Evolutionary conservation across 2,888 invertebrate genomes (phyloP).

Genomic region (Microdon myrmicae): DNA sequence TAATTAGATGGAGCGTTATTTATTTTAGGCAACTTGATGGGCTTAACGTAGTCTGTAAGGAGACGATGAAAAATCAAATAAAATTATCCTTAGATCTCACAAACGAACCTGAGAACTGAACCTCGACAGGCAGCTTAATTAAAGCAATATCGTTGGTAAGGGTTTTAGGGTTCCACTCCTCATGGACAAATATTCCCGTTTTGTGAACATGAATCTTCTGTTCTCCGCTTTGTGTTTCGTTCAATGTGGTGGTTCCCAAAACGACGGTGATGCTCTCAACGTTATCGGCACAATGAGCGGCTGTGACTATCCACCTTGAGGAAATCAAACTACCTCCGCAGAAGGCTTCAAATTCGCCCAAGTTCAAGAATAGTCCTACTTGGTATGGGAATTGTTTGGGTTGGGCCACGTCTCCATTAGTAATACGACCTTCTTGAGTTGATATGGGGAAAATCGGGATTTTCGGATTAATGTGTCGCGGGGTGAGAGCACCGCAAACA

Average conservation of each 20-base stretch:
- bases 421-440: constrained; percentile 50
- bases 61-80: not conserved
- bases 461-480: not conserved
- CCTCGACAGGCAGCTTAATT: constrained; percentile 53
- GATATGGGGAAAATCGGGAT: constrained; percentile 16
- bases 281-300: constrained; percentile 56
- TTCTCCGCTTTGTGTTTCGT: constrained; percentile 49
- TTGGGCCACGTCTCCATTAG: constrained; percentile 52
- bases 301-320: constrained; percentile 55
- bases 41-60: constrained; percentile 53
- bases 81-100: not conserved
- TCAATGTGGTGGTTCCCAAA: constrained; percentile 54
- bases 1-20: constrained; percentile 51
- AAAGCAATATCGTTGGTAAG: constrained; percentile 58
- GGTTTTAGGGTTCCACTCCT: constrained; percentile 38
- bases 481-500: not conserved
- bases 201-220: constrained; percentile 45
- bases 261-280: constrained; percentile 51
- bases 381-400: constrained; percentile 54
- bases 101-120: constrained; percentile 52
- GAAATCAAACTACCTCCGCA: constrained; percentile 58
- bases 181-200: constrained; percentile 53
- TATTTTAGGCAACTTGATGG: constrained; percentile 56
- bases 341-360: constrained; percentile 42
- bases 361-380: constrained; percentile 42